These are phyloP conservation scores for Oryzias woworae DNA, from an alignment of 2,113 vertebrate species.

Conservation along the genomic window DNA sequence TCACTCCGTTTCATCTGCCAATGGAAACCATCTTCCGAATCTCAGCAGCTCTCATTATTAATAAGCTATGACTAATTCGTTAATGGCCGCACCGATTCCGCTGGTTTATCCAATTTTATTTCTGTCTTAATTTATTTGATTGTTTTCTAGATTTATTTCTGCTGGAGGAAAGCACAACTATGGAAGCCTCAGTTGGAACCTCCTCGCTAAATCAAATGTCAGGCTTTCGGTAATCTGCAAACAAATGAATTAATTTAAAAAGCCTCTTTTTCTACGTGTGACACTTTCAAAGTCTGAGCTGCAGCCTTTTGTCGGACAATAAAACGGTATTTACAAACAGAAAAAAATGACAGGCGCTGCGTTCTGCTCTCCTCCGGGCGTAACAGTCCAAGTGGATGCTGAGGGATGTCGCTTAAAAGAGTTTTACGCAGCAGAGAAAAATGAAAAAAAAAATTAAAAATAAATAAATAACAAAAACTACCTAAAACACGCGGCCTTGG, in stretches of 20 bases:
- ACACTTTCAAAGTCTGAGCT: constrained; percentile 8
- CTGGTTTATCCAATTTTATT: constrained; percentile 1
- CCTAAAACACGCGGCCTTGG: constrained; percentile 9
- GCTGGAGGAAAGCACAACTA: not conserved
- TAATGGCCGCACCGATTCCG: constrained; percentile 27
- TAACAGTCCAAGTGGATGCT: constrained; percentile 56
- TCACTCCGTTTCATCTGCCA: constrained; percentile 72
- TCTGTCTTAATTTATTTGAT: not conserved
- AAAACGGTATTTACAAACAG: constrained; percentile 10
- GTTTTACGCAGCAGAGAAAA: constrained; percentile 27
- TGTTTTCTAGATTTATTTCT: not conserved
- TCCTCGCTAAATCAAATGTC: not conserved
- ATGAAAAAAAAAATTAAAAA: constrained; percentile 2
- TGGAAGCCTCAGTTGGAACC: no score
- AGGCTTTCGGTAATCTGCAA: not conserved
- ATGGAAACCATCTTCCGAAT: constrained; percentile 64
- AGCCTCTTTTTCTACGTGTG: not conserved
- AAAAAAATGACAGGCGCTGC: constrained; percentile 15
- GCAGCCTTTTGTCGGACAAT: constrained; percentile 37
- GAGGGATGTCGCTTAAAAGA: constrained; percentile 38
- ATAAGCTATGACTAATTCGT: constrained; percentile 58
- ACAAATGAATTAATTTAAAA: no score
- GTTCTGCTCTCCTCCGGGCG: constrained; percentile 50
- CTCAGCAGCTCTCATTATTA: constrained; percentile 64
- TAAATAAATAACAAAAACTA: not conserved